Evolutionary conservation across 2,888 invertebrate species (phyloP).

Genomic region (Deroplatys truncata): DNA sequence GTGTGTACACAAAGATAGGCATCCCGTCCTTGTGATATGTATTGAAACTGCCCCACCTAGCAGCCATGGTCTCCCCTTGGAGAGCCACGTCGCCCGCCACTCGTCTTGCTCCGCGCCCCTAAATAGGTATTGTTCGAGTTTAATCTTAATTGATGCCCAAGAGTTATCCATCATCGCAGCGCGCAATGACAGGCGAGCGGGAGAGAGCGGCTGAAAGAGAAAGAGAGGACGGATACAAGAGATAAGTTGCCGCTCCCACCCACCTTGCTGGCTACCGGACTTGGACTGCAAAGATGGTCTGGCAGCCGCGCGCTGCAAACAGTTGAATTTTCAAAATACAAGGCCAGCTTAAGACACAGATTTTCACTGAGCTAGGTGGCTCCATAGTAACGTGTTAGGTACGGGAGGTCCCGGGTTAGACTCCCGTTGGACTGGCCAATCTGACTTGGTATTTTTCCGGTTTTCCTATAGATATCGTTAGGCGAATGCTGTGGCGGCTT

Average conservation of each 20-base stretch:
- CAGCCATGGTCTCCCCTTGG: not conserved
- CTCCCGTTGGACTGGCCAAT: too few relatives aligned
- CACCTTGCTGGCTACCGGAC: not conserved
- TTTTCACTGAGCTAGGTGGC: too few relatives aligned
- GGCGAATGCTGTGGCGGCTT: too few relatives aligned
- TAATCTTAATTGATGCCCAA: conserved; percentile 49
- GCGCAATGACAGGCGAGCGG: conserved; percentile 33
- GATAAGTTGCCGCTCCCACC: not conserved
- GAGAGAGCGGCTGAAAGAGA: not conserved
- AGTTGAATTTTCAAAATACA: too few relatives aligned
- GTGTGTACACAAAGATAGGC: too few relatives aligned
- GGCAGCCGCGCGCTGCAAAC: too few relatives aligned
- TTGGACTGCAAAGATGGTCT: not conserved
- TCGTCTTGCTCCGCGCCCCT: conserved; percentile 33
- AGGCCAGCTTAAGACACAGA: too few relatives aligned
- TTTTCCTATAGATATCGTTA: too few relatives aligned
- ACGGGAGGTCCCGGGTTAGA: too few relatives aligned
- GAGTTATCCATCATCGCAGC: conserved; percentile 47
- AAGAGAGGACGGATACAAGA: not conserved
- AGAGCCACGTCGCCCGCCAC: not conserved
- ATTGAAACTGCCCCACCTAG: not conserved
- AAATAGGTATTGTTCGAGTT: conserved; percentile 45
- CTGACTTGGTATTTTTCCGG: too few relatives aligned
- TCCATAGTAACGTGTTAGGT: too few relatives aligned
- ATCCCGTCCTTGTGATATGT: not conserved